A percentile compares a stretch with the other conserved stretches of the same genome.
These are phyloP conservation scores for Chrysopilus asiliformis DNA, from an alignment of 2,888 invertebrate species.

Conservation along the genomic window DNA sequence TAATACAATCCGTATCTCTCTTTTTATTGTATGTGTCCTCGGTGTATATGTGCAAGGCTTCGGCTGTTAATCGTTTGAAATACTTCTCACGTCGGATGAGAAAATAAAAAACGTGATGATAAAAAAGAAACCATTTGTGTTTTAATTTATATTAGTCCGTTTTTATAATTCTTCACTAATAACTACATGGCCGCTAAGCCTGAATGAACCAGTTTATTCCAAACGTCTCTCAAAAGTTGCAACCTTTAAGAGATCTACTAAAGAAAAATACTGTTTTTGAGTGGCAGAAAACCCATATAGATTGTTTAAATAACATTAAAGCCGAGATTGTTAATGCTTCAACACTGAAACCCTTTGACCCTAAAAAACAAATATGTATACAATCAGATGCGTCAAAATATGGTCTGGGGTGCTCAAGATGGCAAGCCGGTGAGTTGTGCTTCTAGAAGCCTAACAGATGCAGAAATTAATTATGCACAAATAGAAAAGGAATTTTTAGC, in stretches of 20 bases:
- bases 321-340: constrained; percentile 9
- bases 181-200: no score
- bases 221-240: constrained; percentile 14
- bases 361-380: constrained; percentile 10
- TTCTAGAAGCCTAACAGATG: neutral
- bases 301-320: constrained; percentile 10
- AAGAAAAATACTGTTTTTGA: constrained; percentile 13
- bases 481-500: constrained; percentile 11
- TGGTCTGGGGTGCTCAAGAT: constrained; percentile 14
- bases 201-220: constrained; percentile 15
- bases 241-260: constrained; percentile 14
- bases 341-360: constrained; percentile 10
- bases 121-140: no score
- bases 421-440: constrained; percentile 6
- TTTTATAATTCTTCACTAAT: no score
- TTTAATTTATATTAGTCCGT: no score
- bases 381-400: constrained; percentile 11
- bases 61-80: no score
- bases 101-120: no score
- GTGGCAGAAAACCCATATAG: constrained; percentile 12
- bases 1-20: no score
- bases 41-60: no score
- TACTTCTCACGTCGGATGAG: no score
- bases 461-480: constrained; percentile 10
- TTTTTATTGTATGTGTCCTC: no score